Base-by-base conservation (phyloP, 2,888 invertebrate species). In the Epinotia ramella region DNA sequence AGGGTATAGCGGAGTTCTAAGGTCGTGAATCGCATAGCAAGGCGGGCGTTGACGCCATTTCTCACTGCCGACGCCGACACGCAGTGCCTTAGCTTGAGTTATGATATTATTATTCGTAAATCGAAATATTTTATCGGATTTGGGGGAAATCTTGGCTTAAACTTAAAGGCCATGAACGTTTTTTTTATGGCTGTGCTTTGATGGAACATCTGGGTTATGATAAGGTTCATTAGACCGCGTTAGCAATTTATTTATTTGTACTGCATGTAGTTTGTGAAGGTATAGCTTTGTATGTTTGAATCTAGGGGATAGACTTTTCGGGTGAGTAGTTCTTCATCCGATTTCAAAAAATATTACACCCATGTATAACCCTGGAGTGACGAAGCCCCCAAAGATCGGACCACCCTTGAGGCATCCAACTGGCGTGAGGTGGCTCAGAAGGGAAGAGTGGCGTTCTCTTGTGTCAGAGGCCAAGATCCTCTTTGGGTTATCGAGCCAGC, bases 11-110 rank as follows among this genome's bases (percentile, higher is more conserved):
- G 1, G 49, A 49, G 16, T 6, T 53, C n/a, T 1, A 53, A 53
- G n/a, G 49, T 49, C 7, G n/a, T 53, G 53, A 16, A 20, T 24
- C 24, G 24, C 24, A 16, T 49, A 66, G 28, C 56, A 62, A 20
- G 11, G 2, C 67, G 78, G 79, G 79, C 78, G 83, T 80, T 79
- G 83, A 59, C 24, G 66, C 79, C 70, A 80, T 83, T 78, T 82
- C 79, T 84, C 81, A 83, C 78, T 75, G 76, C 69, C 77, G 40
- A 74, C 66, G 20, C 59, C 65, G 44, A 77, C 79, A 57, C 81
- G 77, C 76, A 78, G 73, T 79, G 64, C 76, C 78, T 67, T 59
- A 67, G 46, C 65, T 12, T 75, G 70, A 75, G 60, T 75, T 75
- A 75, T 75, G 75, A 56, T 66, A 75, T 71, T 75, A 75, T 75